phyloP scores from a whole-genome alignment of 2,113 vertebrate species.

The Acinonyx jubatus region DNA sequence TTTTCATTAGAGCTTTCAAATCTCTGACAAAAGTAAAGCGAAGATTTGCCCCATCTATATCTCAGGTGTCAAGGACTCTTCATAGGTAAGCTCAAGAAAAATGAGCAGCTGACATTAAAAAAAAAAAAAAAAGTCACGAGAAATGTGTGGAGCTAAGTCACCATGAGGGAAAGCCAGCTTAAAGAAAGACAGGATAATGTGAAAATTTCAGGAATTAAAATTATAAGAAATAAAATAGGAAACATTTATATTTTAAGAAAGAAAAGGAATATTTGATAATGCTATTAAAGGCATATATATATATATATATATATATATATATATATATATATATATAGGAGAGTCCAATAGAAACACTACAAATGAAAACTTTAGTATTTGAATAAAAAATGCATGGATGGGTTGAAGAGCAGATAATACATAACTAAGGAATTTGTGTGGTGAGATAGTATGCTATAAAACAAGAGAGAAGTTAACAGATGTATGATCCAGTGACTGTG shows the following conservation, averaged over 20 bases:
- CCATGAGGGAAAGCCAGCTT: neutral
- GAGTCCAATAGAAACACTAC: neutral
- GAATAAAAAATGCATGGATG: neutral
- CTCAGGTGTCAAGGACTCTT: neutral
- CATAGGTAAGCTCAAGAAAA: neutral
- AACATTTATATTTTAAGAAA: neutral
- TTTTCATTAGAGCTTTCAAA: neutral
- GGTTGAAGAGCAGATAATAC: neutral
- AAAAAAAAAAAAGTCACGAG: neutral
- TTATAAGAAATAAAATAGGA: neutral
- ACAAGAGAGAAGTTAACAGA: neutral
- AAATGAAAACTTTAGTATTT: neutral
- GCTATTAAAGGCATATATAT: neutral
- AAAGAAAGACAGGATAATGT: neutral
- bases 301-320: neutral
- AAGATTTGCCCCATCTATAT: neutral
- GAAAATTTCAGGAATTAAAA: neutral
- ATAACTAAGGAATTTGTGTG: neutral
- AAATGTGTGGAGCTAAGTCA: neutral
- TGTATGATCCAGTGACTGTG: neutral
- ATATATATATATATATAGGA: neutral
- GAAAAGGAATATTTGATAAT: neutral
- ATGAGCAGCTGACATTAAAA: neutral
- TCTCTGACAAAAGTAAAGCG: neutral
- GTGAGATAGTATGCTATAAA: neutral